These are phyloP conservation scores for Penelope pileata DNA, from an alignment of 2,113 vertebrate species.

Conservation along the genomic window DNA sequence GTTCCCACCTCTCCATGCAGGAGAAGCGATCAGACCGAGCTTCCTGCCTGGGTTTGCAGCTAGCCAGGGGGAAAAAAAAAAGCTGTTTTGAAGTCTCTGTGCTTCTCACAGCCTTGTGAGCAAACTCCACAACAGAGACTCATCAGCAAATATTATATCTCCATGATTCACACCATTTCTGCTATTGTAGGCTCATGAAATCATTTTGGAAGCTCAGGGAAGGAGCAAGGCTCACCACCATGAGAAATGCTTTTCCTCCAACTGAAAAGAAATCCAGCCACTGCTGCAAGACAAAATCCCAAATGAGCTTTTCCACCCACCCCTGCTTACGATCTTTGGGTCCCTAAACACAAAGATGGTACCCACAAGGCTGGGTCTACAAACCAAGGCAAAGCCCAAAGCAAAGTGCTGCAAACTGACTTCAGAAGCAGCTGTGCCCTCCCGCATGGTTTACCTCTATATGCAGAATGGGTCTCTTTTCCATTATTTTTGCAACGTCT, in stretches of 20 bases:
- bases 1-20: background rate
- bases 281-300: background rate
- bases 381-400: background rate
- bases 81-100: accelerated
- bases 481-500: background rate
- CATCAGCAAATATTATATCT: background rate
- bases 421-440: background rate
- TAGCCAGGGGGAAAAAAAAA: background rate
- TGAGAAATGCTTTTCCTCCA: background rate
- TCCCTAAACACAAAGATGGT: too few species aligned
- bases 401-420: background rate
- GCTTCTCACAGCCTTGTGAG: background rate
- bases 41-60: background rate
- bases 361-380: background rate
- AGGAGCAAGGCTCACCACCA: background rate
- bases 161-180: background rate
- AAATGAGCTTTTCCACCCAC: background rate
- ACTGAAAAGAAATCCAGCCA: background rate
- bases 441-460: too few species aligned
- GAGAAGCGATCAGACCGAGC: background rate
- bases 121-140: accelerated
- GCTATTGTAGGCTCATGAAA: background rate
- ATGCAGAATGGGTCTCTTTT: background rate
- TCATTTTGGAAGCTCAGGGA: background rate
- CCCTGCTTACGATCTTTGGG: background rate